phyloP scores from a whole-genome alignment of 2,113 vertebrate genomes.

The Pelusios castaneus region DNA sequence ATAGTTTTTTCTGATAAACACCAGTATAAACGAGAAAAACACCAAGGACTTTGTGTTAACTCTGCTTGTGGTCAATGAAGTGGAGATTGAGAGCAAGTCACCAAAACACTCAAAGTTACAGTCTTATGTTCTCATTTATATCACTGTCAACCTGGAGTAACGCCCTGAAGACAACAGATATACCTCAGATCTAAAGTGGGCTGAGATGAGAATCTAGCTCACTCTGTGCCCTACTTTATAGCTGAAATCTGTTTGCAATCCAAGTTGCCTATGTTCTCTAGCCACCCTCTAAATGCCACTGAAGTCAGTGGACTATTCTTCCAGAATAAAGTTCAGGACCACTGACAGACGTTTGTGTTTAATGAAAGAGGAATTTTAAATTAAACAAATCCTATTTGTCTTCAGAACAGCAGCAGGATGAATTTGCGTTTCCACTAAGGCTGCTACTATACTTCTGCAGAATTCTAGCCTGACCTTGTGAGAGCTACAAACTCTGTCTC shows the following conservation, averaged over 20 bases:
- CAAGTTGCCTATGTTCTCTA: rapidly evolving
- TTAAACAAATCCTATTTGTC: neutral
- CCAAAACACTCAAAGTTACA: rapidly evolving
- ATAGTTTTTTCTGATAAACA: neutral
- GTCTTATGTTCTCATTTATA: neutral
- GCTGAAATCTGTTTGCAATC: rapidly evolving
- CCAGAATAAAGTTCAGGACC: neutral
- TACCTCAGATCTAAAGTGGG: rapidly evolving
- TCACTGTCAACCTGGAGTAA: rapidly evolving
- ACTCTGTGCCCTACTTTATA: rapidly evolving
- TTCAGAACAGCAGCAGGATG: rapidly evolving
- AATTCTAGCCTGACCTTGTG: rapidly evolving
- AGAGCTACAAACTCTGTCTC: neutral
- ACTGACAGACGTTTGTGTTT: rapidly evolving
- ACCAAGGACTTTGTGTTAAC: rapidly evolving
- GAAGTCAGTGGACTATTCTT: rapidly evolving
- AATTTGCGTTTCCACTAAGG: no score
- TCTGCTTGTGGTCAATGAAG: rapidly evolving
- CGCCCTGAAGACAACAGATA: neutral
- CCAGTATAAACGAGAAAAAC: neutral
- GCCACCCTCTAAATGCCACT: rapidly evolving
- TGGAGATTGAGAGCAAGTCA: rapidly evolving
- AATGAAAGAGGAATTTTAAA: rapidly evolving
- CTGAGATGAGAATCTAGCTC: neutral
- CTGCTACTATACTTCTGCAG: rapidly evolving